A percentile compares a stretch with the other conserved stretches of the same genome.
Evolutionary conservation across 2,888 invertebrate genomes (phyloP).

Genomic region (Callimorpha dominula): DNA sequence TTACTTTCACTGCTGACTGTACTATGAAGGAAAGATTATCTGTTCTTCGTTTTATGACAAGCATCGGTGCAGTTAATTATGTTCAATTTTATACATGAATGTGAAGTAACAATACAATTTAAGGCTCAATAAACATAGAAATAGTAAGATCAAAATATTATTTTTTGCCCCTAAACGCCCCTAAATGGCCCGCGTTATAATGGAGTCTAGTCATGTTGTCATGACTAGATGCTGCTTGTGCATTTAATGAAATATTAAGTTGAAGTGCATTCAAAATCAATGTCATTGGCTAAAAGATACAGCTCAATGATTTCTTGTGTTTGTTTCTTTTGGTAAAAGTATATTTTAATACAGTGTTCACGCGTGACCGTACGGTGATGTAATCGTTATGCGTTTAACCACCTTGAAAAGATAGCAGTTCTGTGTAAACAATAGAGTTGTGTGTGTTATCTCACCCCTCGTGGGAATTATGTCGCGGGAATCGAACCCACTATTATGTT

Average conservation of each 20-base stretch:
- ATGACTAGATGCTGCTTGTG: no score
- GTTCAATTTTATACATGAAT: background rate
- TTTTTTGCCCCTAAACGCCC: background rate
- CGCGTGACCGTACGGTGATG: conserved; percentile 28
- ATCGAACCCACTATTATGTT: conserved; percentile 46
- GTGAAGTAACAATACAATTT: background rate
- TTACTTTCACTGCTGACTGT: background rate
- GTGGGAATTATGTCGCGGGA: conserved; percentile 59
- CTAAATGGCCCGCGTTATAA: background rate
- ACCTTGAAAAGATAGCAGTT: conserved; percentile 48
- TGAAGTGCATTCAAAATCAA: background rate
- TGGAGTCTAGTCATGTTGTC: background rate
- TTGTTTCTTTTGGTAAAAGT: background rate
- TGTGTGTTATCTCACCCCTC: conserved; percentile 51
- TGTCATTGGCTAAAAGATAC: background rate
- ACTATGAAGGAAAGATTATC: background rate
- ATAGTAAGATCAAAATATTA: background rate
- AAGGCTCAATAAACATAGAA: background rate
- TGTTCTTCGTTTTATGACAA: no score
- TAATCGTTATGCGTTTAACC: conserved; percentile 36
- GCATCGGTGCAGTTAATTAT: background rate
- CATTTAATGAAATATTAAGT: no score
- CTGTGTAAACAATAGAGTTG: conserved; percentile 38
- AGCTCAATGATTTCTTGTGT: background rate
- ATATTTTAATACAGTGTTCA: background rate